phyloP scores from a whole-genome alignment of 2,888 invertebrate genomes.

The Dorcus hopei region DNA sequence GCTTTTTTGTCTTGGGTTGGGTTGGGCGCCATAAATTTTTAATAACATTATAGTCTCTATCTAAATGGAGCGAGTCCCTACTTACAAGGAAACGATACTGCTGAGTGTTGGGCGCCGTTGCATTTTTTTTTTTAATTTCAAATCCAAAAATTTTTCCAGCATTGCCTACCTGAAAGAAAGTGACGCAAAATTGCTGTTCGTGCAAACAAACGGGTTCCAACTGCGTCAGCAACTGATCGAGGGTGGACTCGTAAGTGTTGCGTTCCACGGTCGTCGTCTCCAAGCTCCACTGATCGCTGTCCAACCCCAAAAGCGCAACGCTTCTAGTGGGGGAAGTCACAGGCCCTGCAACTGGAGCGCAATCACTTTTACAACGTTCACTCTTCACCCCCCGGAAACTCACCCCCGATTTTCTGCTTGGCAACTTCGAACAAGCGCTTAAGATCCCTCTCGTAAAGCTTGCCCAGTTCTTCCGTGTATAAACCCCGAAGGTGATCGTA shows the following conservation, averaged over 20 bases:
- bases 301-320: constrained; percentile 55
- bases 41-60: no score
- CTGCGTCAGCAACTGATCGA: constrained; percentile 83
- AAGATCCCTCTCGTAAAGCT: constrained; percentile 85
- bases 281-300: constrained; percentile 62
- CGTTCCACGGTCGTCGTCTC: constrained; percentile 61
- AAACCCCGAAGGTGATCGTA: constrained; percentile 79
- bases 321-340: constrained; percentile 38
- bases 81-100: no score
- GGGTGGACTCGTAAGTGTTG: constrained; percentile 62
- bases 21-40: no score
- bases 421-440: constrained; percentile 75
- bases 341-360: constrained; percentile 24
- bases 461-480: constrained; percentile 79
- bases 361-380: not conserved
- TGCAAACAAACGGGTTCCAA: constrained; percentile 88
- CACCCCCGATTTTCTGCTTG: constrained; percentile 51
- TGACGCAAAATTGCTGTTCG: constrained; percentile 92
- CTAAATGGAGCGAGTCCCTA: no score
- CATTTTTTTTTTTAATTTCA: no score
- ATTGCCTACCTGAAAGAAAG: constrained; percentile 75
- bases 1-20: no score
- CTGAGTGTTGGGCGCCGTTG: no score
- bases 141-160: no score
- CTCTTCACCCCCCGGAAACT: not conserved